A percentile compares a stretch with the other conserved stretches of the same genome.
These are phyloP conservation scores for Oedothorax gibbosus DNA, from an alignment of 1,140 invertebrate species.

Conservation along the genomic window DNA sequence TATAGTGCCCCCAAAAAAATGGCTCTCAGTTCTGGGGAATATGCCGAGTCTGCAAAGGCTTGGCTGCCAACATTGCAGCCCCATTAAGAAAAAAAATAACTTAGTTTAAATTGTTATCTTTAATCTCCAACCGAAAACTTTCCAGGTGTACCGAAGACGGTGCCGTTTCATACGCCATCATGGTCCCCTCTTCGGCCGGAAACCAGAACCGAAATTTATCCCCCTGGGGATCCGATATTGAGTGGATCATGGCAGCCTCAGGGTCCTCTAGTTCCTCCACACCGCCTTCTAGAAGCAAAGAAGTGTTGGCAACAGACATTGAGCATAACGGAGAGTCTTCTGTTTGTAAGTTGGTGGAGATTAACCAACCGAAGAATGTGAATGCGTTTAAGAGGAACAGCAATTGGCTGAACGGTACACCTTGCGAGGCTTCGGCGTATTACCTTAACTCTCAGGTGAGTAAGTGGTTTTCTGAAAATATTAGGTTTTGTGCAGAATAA, in stretches of 20 bases:
- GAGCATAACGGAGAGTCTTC: conserved; percentile 45
- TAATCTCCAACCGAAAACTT: too few species aligned
- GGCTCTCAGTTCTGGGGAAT: too few species aligned
- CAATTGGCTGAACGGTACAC: conserved; percentile 40
- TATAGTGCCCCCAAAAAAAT: too few species aligned
- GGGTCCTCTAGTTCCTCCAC: conserved; percentile 68
- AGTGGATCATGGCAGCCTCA: conserved; percentile 78
- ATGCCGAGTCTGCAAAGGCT: too few species aligned
- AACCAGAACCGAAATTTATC: conserved; percentile 62
- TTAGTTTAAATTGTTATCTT: too few species aligned
- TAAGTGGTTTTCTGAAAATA: not conserved
- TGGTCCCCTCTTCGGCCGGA: conserved; percentile 67
- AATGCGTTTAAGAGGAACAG: conserved; percentile 40
- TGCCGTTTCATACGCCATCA: conserved; percentile 65
- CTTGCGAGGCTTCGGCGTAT: not conserved
- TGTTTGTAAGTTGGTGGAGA: conserved; percentile 25
- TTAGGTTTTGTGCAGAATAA: too few species aligned
- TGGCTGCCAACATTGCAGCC: too few species aligned
- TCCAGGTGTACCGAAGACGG: conserved; percentile 62
- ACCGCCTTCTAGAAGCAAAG: conserved; percentile 55
- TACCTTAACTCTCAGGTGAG: conserved; percentile 25
- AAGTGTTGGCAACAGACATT: conserved; percentile 7
- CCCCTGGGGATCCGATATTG: conserved; percentile 74
- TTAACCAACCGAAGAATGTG: conserved; percentile 18
- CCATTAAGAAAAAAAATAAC: too few species aligned